Evolutionary conservation across 37 sponge, comb jelly and placozoan genomes (phyloP), one percentile per base, ranked within the genome.

Genomic region (Agelas oroides): DNA sequence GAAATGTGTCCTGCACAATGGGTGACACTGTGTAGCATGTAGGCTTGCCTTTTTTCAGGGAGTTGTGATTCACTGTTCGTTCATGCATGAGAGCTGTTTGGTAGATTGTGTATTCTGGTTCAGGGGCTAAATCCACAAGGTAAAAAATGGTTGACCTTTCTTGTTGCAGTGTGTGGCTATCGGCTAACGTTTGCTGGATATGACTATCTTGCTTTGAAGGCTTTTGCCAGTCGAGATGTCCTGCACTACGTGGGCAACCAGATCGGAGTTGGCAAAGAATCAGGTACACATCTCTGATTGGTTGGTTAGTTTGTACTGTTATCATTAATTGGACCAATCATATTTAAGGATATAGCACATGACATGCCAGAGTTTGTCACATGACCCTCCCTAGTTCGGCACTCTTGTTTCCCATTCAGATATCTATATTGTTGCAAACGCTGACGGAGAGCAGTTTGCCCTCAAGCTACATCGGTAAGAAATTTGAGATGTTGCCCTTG

Each of bases 201-300:
- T 84, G 99, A 99, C 87, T 99, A 97, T 77, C 87, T 99, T 54
- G 99, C 97, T 1, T 79, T 99, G 46, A 91, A 91, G 59, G 92
- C 83, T 1, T 71, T 99, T 38, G 84, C 94, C 32, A 83, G 39
- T 59, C 89, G 96, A 32, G 91, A 76, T 61, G 77, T 83, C 3
- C 82, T 99, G 32, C 61, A 91, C 35, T 99, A 97, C 33, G 82
- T 99, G 35, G 99, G 99, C 58, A 95, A 95, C 39, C 96, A 95
- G 86, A 99, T 99, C 70, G 99, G 99, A 59, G 96, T 95, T 24
- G 99, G 99, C 18, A 99, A 99, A 71, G 99, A 99, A 71, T 96
- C 99, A 67, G 97, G 95, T 92, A 12, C 11, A 84, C 1, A 3
- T 30, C 2, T 52, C 17, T 41, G 13, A 18, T 57, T 53, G n/a